Percentiles rank a stretch among this genome's conserved stretches.
These are phyloP conservation scores for Cheumatopsyche charites DNA, from an alignment of 1,140 invertebrate species.

Conservation along the genomic window DNA sequence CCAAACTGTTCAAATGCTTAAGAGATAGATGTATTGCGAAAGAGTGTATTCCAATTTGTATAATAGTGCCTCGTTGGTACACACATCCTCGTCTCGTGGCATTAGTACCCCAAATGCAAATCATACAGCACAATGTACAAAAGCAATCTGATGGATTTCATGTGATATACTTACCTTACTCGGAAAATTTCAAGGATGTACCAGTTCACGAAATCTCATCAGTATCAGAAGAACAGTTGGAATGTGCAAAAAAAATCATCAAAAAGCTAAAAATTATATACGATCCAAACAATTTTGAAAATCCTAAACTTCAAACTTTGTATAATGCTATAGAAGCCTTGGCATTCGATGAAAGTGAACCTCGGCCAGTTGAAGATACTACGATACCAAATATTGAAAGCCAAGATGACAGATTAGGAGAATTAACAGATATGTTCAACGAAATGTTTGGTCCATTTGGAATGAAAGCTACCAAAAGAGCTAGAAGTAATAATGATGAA, in stretches of 20 bases:
- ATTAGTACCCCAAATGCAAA: slow-evolving; percentile 41
- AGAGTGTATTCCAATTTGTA: slow-evolving; percentile 37
- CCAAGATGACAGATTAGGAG: slow-evolving; percentile 31
- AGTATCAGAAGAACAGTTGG: slow-evolving; percentile 34
- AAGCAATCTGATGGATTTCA: slow-evolving; percentile 46
- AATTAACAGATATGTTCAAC: neutral
- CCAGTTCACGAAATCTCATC: slow-evolving; percentile 3
- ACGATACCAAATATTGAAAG: slow-evolving; percentile 40
- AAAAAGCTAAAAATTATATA: slow-evolving; percentile 41
- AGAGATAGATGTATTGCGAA: slow-evolving; percentile 41
- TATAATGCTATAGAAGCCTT: slow-evolving; percentile 45
- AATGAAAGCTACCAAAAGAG: slow-evolving; percentile 35
- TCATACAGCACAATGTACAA: slow-evolving; percentile 32
- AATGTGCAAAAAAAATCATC: slow-evolving; percentile 41
- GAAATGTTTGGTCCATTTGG: slow-evolving; percentile 34
- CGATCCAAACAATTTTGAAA: slow-evolving; percentile 37
- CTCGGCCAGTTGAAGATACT: slow-evolving; percentile 27
- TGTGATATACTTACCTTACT: slow-evolving; percentile 43
- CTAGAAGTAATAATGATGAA: neutral
- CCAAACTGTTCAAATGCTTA: slow-evolving; percentile 37
- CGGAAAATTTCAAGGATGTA: slow-evolving; percentile 42
- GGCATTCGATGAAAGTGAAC: slow-evolving; percentile 36
- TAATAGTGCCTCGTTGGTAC: slow-evolving; percentile 40
- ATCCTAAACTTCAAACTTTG: slow-evolving; percentile 43
- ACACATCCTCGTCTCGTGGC: slow-evolving; percentile 38